Evolutionary conservation across 2,797 vertebrate species (phyloP).

Genomic region (Poeciliopsis turneri): DNA sequence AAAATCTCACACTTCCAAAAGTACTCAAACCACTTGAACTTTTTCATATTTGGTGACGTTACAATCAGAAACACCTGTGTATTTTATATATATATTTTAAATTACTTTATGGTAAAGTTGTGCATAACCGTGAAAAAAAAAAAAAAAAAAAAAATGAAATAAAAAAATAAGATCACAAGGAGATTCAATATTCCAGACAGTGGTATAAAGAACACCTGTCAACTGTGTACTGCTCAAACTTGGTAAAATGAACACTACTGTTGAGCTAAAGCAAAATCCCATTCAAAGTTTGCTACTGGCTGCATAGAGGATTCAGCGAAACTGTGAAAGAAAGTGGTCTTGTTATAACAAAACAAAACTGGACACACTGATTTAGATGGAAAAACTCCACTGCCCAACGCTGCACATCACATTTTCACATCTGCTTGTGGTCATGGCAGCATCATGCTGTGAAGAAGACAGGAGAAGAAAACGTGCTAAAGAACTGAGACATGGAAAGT

Average conservation of each 20-base stretch:
- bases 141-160: neutral
- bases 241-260: too few relatives aligned
- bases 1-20: neutral
- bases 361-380: too few relatives aligned
- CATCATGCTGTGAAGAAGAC: neutral
- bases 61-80: neutral
- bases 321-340: too few relatives aligned
- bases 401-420: neutral
- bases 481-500: neutral
- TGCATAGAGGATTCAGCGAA: too few relatives aligned
- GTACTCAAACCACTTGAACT: neutral
- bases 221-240: too few relatives aligned
- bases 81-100: neutral
- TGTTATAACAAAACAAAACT: too few relatives aligned
- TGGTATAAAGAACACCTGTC: too few relatives aligned
- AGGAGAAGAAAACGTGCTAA: neutral
- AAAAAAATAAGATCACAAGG: neutral
- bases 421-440: neutral
- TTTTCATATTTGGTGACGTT: neutral
- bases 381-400: neutral
- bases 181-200: too few relatives aligned
- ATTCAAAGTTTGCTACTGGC: too few relatives aligned
- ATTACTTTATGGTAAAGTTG: neutral
- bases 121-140: too few relatives aligned
- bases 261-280: too few relatives aligned